Percentiles rank a stretch among this genome's conserved stretches.
Evolutionary conservation across 1,140 invertebrate genomes (phyloP).

Genomic region (Hydropsyche tenuis): DNA sequence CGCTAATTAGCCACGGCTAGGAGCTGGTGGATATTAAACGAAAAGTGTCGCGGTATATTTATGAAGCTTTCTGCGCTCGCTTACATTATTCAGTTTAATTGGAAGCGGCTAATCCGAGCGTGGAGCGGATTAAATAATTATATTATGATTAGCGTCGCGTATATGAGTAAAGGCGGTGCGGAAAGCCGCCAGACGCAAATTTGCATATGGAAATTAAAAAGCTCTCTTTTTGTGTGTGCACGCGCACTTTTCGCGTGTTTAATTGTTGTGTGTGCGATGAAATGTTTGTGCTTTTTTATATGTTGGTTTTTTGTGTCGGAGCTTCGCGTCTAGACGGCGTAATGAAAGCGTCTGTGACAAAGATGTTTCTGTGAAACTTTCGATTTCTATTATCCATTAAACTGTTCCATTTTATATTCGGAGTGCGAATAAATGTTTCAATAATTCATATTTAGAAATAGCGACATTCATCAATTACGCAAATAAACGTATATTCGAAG

Average conservation of each 20-base stretch:
- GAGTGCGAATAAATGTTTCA: too few species aligned
- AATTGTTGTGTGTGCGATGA: background rate
- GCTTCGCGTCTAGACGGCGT: background rate
- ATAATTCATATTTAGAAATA: too few species aligned
- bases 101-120: constrained; percentile 19
- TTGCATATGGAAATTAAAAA: constrained; percentile 39
- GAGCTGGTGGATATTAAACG: constrained; percentile 20
- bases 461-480: too few species aligned
- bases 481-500: too few species aligned
- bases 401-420: too few species aligned
- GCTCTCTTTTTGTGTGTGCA: background rate
- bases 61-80: constrained; percentile 5
- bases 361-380: too few species aligned
- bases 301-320: too few species aligned
- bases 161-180: too few species aligned
- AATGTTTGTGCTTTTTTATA: too few species aligned
- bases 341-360: background rate
- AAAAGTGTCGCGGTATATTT: constrained; percentile 9
- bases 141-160: constrained; percentile 33
- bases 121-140: constrained; percentile 37
- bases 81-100: constrained; percentile 32
- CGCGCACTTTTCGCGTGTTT: background rate
- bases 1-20: background rate
- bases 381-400: too few species aligned
- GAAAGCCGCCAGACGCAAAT: background rate